A percentile compares a stretch with the other conserved stretches of the same genome.
These are phyloP conservation scores for Dinoponera quadriceps DNA, from an alignment of 1,140 invertebrate genomes.

Conservation along the genomic window DNA sequence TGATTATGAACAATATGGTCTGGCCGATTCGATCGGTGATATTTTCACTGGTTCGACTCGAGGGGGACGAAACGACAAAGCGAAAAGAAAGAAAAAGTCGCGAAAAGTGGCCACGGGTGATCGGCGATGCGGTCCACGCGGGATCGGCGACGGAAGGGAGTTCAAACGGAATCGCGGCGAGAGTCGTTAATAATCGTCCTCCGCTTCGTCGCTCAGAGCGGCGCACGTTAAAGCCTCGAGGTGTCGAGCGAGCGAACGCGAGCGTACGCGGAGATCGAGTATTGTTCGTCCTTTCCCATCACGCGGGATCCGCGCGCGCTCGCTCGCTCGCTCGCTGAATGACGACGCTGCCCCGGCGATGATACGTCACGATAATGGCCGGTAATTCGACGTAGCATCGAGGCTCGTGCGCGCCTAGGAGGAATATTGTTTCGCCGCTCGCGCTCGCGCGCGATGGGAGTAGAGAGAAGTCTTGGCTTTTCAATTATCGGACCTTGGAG, in stretches of 20 bases:
- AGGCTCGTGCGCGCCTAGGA: conserved; percentile 71
- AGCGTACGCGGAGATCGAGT: conserved; percentile 57
- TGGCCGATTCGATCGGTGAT: no score
- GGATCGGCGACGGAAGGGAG: conserved; percentile 45
- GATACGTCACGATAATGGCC: conserved; percentile 81
- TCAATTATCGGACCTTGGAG: conserved; percentile 77
- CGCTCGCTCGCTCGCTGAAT: conserved; percentile 72
- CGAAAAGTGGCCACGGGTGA: not conserved
- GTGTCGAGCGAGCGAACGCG: conserved; percentile 57
- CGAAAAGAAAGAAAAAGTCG: not conserved
- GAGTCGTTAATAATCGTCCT: conserved; percentile 73
- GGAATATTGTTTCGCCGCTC: conserved; percentile 77
- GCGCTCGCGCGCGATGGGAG: conserved; percentile 58
- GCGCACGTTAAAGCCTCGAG: conserved; percentile 70
- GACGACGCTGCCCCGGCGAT: conserved; percentile 78
- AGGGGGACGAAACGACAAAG: no score
- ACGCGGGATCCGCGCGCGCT: not conserved
- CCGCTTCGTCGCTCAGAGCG: conserved; percentile 63
- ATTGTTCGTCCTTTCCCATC: conserved; percentile 74
- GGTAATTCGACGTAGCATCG: conserved; percentile 78
- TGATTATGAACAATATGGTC: no score
- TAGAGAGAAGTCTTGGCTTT: conserved; percentile 74
- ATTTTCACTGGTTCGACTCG: no score
- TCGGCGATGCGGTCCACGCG: not conserved
- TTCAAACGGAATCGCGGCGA: conserved; percentile 63